Conservation (phyloP, 2,797 vertebrate genomes). For the Coranthus polyacanthus region DNA sequence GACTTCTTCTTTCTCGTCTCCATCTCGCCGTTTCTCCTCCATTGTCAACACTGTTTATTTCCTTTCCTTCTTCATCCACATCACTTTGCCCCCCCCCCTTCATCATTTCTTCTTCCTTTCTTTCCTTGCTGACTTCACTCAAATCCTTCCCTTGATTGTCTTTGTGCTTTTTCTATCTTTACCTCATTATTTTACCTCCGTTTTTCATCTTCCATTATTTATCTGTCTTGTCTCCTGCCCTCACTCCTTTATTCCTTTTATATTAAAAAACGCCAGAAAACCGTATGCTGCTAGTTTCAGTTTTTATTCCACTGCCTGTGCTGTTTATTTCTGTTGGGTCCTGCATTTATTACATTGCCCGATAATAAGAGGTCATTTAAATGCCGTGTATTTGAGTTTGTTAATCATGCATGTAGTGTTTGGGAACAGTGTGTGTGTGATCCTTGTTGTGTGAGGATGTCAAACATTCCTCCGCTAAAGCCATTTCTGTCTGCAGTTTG, state of each 20-base stretch:
- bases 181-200: not conserved
- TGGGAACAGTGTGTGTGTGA: constrained; percentile 9
- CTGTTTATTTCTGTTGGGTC: constrained; percentile 24
- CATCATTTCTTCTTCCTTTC: too few relatives aligned
- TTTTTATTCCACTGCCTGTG: constrained; percentile 6
- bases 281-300: constrained; percentile 7
- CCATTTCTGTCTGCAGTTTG: constrained; percentile 49
- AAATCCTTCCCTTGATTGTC: too few relatives aligned
- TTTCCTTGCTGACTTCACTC: too few relatives aligned
- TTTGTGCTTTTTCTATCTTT: too few relatives aligned
- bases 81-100: too few relatives aligned
- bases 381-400: constrained; percentile 34
- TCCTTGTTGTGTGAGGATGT: constrained; percentile 7
- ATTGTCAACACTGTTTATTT: too few relatives aligned
- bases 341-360: constrained; percentile 32
- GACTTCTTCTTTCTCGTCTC: too few relatives aligned
- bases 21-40: too few relatives aligned
- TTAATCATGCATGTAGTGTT: constrained; percentile 33
- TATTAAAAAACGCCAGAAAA: not conserved
- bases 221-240: not conserved
- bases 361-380: constrained; percentile 47
- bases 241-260: not conserved
- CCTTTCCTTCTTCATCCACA: not conserved
- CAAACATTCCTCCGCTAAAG: constrained; percentile 26
- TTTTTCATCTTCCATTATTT: not conserved